These are phyloP conservation scores for Pycnonotus jocosus DNA, from an alignment of 2,113 vertebrate species.

Conservation along the genomic window DNA sequence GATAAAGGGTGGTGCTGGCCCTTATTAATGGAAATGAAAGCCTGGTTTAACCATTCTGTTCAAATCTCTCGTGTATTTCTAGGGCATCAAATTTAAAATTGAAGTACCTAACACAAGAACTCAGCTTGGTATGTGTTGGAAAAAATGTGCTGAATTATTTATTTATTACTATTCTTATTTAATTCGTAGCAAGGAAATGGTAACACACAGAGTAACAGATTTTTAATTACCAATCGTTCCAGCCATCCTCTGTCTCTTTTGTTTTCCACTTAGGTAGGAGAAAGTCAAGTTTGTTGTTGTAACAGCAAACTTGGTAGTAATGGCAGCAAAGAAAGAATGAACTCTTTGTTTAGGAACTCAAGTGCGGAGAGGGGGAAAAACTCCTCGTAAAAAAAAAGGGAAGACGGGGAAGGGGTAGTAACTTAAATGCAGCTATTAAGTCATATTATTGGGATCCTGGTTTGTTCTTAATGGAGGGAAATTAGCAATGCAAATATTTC, in stretches of 20 bases:
- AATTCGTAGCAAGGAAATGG: background rate
- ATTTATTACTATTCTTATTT: background rate
- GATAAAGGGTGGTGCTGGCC: background rate
- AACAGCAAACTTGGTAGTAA: background rate
- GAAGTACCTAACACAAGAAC: background rate
- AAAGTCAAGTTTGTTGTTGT: conserved; percentile 42
- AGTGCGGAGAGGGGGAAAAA: background rate
- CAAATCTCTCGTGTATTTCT: background rate
- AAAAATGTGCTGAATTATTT: background rate
- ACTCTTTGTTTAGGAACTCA: conserved; percentile 30
- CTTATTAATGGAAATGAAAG: background rate
- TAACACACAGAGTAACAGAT: background rate
- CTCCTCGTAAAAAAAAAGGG: background rate
- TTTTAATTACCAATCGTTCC: background rate
- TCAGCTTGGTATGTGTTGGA: background rate
- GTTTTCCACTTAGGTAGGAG: background rate
- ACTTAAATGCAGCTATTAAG: conserved; percentile 63
- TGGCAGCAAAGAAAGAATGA: conserved; percentile 15
- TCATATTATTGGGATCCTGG: conserved; percentile 28
- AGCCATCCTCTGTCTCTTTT: background rate
- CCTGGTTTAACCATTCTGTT: background rate
- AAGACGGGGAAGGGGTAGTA: background rate
- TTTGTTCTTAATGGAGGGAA: conserved; percentile 59
- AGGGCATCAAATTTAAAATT: background rate
- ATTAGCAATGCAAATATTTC: conserved; percentile 77